Percentiles rank a stretch among this genome's conserved stretches.
phyloP scores from a whole-genome alignment of 2,888 invertebrate species.

The Drosophila neoperkinsi region DNA sequence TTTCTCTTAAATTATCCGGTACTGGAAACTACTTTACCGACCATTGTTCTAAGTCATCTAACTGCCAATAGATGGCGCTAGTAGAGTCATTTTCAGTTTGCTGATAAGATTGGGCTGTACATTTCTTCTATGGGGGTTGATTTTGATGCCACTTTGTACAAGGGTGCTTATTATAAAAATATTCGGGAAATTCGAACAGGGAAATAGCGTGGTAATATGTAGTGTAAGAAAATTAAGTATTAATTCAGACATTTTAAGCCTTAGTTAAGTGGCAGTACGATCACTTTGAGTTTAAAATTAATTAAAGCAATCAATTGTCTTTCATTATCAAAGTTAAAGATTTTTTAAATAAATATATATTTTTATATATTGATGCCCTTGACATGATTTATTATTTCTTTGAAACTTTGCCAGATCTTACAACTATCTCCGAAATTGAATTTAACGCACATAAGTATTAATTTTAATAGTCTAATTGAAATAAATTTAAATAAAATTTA shows the following conservation, averaged over 20 bases:
- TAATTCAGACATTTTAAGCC: too few species aligned
- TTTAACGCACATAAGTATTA: neutral
- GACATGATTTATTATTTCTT: neutral
- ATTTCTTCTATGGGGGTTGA: constrained; percentile 15
- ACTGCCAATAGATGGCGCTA: constrained; percentile 70
- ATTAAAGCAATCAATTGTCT: neutral
- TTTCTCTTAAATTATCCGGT: constrained; percentile 76
- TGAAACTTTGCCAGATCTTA: neutral
- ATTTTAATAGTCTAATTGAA: too few species aligned
- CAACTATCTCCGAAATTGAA: neutral
- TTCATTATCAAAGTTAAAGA: neutral
- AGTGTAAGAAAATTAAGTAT: neutral
- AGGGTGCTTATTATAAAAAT: neutral
- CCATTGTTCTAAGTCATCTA: constrained; percentile 41
- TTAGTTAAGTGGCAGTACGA: neutral
- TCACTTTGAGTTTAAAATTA: neutral
- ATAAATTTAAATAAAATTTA: neutral
- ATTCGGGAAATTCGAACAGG: neutral
- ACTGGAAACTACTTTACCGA: constrained; percentile 69
- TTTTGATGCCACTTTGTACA: neutral
- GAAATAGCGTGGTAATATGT: neutral
- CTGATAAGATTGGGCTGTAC: constrained; percentile 11
- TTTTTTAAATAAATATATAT: neutral
- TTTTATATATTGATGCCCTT: neutral
- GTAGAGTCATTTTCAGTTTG: neutral